Conservation (phyloP, 2,888 invertebrate species). For the Meganola albula region DNA sequence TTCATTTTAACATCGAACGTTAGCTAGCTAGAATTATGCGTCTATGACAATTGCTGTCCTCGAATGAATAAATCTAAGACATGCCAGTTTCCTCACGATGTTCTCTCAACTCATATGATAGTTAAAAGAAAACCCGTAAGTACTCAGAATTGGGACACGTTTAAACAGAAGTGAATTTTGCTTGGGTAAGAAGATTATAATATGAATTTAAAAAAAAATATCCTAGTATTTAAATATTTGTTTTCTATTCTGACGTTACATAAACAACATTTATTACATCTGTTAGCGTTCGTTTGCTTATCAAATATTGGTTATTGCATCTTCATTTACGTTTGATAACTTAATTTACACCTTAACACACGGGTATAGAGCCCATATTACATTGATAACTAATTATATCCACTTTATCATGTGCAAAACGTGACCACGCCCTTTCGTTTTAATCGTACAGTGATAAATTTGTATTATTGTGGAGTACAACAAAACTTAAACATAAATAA, state of each 20-base stretch:
- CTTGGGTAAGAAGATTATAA: too few species aligned
- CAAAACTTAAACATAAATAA: neutral
- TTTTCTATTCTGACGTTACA: constrained; percentile 18
- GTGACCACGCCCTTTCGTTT: constrained; percentile 32
- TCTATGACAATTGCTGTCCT: too few species aligned
- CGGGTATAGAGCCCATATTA: constrained; percentile 5
- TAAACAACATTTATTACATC: constrained; percentile 22
- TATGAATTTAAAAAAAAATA: too few species aligned
- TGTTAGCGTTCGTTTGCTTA: constrained; percentile 26
- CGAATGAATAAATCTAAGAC: too few species aligned
- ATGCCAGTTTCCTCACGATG: too few species aligned
- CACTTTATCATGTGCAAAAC: constrained; percentile 23
- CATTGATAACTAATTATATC: constrained; percentile 6
- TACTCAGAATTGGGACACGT: too few species aligned
- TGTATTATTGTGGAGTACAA: constrained; percentile 8
- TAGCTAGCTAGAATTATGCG: too few species aligned
- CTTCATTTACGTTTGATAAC: constrained; percentile 20
- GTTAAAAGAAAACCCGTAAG: too few species aligned
- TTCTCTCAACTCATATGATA: too few species aligned
- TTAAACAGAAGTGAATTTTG: too few species aligned
- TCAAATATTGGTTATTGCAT: constrained; percentile 32
- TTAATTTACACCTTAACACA: neutral
- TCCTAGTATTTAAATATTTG: too few species aligned
- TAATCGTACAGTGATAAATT: constrained; percentile 25
- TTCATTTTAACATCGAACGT: too few species aligned